Conservation (phyloP, 2,113 vertebrate genomes). For the Anarrhichthys ocellatus region DNA sequence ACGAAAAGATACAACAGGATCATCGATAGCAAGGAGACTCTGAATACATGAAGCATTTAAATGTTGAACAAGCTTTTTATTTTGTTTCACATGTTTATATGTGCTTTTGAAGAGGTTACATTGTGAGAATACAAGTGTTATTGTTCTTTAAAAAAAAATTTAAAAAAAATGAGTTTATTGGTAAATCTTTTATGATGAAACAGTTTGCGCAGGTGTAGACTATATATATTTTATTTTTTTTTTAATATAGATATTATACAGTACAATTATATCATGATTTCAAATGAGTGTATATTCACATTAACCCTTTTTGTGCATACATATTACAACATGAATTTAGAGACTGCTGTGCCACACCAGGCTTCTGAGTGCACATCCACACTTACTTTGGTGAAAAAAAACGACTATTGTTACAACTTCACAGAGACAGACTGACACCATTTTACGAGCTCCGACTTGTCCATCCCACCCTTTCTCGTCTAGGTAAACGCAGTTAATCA, state of each 20-base stretch:
- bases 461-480: constrained; percentile 28
- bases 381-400: constrained; percentile 69
- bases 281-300: constrained; percentile 66
- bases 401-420: constrained; percentile 56
- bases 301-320: constrained; percentile 66
- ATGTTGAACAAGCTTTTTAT: constrained; percentile 63
- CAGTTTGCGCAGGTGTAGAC: constrained; percentile 55
- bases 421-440: constrained; percentile 56
- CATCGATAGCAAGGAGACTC: not conserved
- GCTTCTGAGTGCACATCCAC: constrained; percentile 48
- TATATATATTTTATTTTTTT: too few species aligned
- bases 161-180: constrained; percentile 21
- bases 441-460: constrained; percentile 63
- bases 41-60: constrained; percentile 14
- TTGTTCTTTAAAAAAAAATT: not conserved
- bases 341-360: constrained; percentile 25
- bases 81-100: constrained; percentile 59
- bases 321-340: constrained; percentile 47
- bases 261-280: constrained; percentile 65
- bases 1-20: not conserved
- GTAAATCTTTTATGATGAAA: constrained; percentile 44
- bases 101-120: constrained; percentile 70
- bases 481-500: constrained; percentile 55
- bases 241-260: too few species aligned
- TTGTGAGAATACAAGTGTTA: constrained; percentile 52